Conservation (phyloP, 1,140 invertebrate species). For the Drosophila nebulosa region DNA sequence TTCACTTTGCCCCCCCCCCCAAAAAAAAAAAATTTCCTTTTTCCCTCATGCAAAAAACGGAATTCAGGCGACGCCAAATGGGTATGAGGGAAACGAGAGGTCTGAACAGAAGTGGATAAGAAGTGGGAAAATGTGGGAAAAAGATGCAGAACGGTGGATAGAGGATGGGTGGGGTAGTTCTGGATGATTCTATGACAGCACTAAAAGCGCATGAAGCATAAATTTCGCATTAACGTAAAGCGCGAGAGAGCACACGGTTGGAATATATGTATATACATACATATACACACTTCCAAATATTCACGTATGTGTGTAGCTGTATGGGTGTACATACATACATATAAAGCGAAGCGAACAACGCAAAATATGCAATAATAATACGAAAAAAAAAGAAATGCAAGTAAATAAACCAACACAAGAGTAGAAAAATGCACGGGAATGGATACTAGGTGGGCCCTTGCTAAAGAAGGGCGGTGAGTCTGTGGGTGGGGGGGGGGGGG, state of each 20-base stretch:
- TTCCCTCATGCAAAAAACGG: slow-evolving; percentile 35
- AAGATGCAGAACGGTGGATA: not conserved
- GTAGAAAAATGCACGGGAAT: slow-evolving; percentile 7
- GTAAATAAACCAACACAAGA: slow-evolving; percentile 50
- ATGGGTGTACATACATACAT: not conserved
- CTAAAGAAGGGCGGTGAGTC: not conserved
- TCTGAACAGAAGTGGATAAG: not conserved
- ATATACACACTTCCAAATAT: not conserved
- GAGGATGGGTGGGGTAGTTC: not conserved
- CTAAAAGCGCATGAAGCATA: slow-evolving; percentile 67
- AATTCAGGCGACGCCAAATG: not conserved
- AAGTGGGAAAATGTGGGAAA: not conserved
- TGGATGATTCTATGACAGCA: slow-evolving; percentile 1
- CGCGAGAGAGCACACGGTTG: slow-evolving; percentile 26
- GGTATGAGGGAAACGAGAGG: not conserved
- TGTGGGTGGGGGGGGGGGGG: not conserved
- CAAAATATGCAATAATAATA: slow-evolving; percentile 11
- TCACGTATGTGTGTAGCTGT: not conserved
- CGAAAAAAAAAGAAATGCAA: slow-evolving; percentile 22
- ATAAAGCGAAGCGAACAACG: slow-evolving; percentile 29
- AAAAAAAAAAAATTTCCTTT: not conserved
- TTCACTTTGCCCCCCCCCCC: not conserved
- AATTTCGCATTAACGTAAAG: slow-evolving; percentile 69
- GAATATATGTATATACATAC: slow-evolving; percentile 40
- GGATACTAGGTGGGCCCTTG: not conserved